Evolutionary conservation across 2,797 vertebrate species (phyloP), one percentile per base, ranked within the genome.

Genomic region (Tympanoctomys barrerae): DNA sequence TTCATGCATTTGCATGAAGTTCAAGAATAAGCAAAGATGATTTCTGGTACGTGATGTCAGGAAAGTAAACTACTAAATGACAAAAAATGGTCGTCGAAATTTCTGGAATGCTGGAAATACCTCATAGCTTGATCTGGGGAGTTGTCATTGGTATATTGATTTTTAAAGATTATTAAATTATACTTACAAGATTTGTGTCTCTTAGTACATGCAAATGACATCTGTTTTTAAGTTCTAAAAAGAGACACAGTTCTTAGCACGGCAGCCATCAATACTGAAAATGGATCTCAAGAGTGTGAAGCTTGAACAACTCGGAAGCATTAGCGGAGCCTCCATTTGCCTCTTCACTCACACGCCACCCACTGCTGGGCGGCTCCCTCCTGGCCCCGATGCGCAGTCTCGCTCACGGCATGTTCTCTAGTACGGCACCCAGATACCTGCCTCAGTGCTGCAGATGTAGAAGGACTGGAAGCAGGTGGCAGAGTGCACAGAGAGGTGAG

Each of bases 1-100:
- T 66, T 21, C 14, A 36, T 92, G 62, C 52, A 64, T 81, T 96
- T 75, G 31, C 49, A 82, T 22, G 54, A 95, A 86, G 24, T 91
- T 46, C 31, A 82, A 78, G 16, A 89, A 62, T 14, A 89, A 22
- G 42, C 28, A 85, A 81, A 84, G 31, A 14, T 66, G 80, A 87
- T 66, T 68, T 82, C 73, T 2, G 5, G 61, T 31, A 14, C 19
- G 0, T 36, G 4, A 64, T n/a, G 26, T 70, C 57, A 87, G 66
- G 81, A 73, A 91, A 85, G 80, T 33, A 52, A 42, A 84, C 24
- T 46, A 39, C 31, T 36, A 18, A 14, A 36, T 28, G 46, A 52
- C 14, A 26, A 19, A 14, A 54, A 94, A 59, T 28, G 5, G 16
- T 12, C 57, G 33, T 0, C 83, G 28, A 85, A 88, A 26, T 64